Base-by-base conservation (phyloP, 2,888 invertebrate genomes). In the Eugnorisma glareosa region DNA sequence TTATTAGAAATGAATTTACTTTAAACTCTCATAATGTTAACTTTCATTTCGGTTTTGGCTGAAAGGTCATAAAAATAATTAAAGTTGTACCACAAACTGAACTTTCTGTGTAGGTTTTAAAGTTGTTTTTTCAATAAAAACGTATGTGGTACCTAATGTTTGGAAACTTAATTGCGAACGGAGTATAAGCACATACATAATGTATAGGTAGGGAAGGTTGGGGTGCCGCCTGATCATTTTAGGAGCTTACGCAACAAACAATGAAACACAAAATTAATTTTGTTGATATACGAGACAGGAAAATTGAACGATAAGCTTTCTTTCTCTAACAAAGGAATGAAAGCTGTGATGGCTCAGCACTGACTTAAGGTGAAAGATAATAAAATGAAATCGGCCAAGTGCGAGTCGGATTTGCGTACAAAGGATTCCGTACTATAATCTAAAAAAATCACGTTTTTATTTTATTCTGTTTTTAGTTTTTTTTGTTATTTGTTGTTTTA, bases 291-390 rank as follows among this genome's bases (percentile, higher is more conserved):
- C 7, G 72, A 61, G 59, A 72, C 68, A 45, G 31, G 57, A 68
- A 57, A 63, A 64, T 77, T 54, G 7, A 73, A 77, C 74, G 73
- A 73, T 77, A 81, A 73, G 43, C 51, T 73, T 77, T 73, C 18
- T 73, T 77, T 68, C 31, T 40, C 2, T 11, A 21, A 72, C 43
- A 72, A 80, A 35, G 18, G 28, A 2, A 54, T 45, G 37, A 21
- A 81, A 48, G 35, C 45, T 64, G 37, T 21, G 48, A 43, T 51
- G 61, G 40, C 79, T 79, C 61, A n/a, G 10, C 8, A 35, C 21
- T 61, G 69, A 48, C 79, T 68, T 61, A 51, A 31, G n/a, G 59
- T 45, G 28, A 63, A 54, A n/a, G 31, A 67, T 40, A 76, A 51
- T 35, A 24, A 77, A 11, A 35, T 35, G n/a, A n/a, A n/a, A n/a